Conservation (phyloP, 2,113 vertebrate genomes). For the Oceanites oceanicus region DNA sequence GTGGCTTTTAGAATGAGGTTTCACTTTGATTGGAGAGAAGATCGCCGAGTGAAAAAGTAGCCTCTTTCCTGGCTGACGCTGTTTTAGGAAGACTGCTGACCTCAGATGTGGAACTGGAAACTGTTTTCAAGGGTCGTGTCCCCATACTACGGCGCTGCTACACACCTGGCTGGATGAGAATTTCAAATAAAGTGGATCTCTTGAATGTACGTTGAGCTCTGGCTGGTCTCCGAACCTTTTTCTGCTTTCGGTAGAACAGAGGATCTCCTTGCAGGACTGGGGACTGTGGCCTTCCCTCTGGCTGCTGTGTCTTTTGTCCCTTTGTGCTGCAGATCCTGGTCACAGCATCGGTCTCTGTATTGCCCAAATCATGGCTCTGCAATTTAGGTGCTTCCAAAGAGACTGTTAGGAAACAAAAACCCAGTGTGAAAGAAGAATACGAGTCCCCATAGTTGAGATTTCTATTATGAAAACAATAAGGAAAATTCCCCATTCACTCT, state of each 20-base stretch:
- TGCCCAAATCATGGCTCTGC: neutral
- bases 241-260: neutral
- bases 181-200: neutral
- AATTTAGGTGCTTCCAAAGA: neutral
- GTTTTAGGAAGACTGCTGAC: neutral
- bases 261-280: neutral
- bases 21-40: neutral
- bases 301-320: neutral
- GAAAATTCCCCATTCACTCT: neutral
- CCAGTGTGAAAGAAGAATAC: neutral
- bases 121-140: neutral
- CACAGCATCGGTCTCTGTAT: accelerated
- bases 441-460: neutral
- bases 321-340: neutral
- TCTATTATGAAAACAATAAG: neutral
- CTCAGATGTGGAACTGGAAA: neutral
- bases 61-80: neutral
- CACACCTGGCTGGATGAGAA: neutral
- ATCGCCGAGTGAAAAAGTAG: neutral
- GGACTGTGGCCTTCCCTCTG: neutral
- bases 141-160: accelerated
- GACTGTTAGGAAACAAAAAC: neutral
- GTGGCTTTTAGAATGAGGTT: constrained; percentile 17
- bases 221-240: neutral
- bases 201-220: neutral